Base-by-base conservation (phyloP, 2,113 vertebrate species). In the Scopus umbretta region DNA sequence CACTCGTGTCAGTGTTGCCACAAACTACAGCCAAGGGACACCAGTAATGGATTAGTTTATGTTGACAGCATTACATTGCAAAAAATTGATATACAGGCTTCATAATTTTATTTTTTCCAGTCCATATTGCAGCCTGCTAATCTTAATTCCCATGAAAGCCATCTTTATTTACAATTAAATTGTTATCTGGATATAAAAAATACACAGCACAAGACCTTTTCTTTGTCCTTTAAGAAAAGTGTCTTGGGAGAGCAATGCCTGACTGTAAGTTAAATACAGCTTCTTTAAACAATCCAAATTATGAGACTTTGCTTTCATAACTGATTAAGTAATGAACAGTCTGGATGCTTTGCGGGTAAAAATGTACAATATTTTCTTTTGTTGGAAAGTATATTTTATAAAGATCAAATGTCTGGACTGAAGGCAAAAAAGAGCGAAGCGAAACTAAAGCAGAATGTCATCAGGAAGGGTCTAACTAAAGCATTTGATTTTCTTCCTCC, bases 311-410 rank as follows among this genome's bases (percentile, higher is more conserved):
- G 84, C 86, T 96, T 96, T 96, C 86, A 75, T 72, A 94, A 81
- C 81, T 85, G 87, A 94, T 91, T 87, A 89, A 92, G 91, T 91
- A 96, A 95, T 76, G 83, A 97, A 91, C 52, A 53, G 86, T 91
- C 83, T 94, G 80, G 73, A 74, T 84, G 49, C 16, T 96, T 93
- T 92, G 47, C 0, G 45, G 83, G 36, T 84, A 95, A 86, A 88
- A 94, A 88, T 49, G 86, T 81, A 82, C 17, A 95, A 88, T 97
- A 91, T 96, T 96, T 94, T 95, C 95, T 93, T 96, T 96, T 91
- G 68, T 53, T 92, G 88, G 61, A 91, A 94, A 94, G 95, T 96
- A 94, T 96, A 96, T 96, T 96, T 96, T 96, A 62, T 79, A 62
- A 96, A 86, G 88, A 91, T 92, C 91, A 91, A 94, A 75, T 96